phyloP scores from a whole-genome alignment of 2,797 vertebrate genomes.

The Pseudochirops cupreus region DNA sequence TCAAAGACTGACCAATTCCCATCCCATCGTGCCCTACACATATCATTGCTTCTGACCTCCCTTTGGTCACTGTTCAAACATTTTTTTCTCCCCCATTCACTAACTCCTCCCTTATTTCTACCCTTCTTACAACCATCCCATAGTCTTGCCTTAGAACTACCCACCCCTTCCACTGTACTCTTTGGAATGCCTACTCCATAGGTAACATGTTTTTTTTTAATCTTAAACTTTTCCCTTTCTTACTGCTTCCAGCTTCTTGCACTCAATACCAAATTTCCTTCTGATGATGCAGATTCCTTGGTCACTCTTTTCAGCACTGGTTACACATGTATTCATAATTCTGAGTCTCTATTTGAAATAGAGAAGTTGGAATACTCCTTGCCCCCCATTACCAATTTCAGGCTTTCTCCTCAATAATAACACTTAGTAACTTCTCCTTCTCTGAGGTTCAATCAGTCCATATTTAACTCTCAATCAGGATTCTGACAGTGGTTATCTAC shows the following conservation, averaged over 20 bases:
- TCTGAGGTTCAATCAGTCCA: neutral
- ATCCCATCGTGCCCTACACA: neutral
- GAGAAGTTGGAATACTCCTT: no score
- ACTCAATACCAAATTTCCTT: neutral
- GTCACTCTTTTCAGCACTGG: neutral
- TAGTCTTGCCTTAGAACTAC: neutral
- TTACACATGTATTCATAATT: neutral
- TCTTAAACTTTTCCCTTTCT: neutral
- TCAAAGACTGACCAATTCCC: neutral
- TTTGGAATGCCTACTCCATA: neutral
- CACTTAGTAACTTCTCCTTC: neutral
- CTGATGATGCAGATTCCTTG: neutral
- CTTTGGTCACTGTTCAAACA: neutral
- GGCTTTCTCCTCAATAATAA: neutral
- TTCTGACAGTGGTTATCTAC: no score
- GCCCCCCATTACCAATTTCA: neutral
- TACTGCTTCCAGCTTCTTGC: neutral
- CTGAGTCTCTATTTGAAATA: neutral
- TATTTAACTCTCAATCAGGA: no score
- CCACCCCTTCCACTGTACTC: neutral
- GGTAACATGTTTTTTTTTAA: no score
- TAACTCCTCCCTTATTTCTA: neutral
- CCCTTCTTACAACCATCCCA: neutral
- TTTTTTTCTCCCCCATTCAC: neutral
- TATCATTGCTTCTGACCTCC: neutral